Conservation (phyloP, 30 jellyfish, hydroid and myxozoan species). For the Turritopsis dohrnii region DNA sequence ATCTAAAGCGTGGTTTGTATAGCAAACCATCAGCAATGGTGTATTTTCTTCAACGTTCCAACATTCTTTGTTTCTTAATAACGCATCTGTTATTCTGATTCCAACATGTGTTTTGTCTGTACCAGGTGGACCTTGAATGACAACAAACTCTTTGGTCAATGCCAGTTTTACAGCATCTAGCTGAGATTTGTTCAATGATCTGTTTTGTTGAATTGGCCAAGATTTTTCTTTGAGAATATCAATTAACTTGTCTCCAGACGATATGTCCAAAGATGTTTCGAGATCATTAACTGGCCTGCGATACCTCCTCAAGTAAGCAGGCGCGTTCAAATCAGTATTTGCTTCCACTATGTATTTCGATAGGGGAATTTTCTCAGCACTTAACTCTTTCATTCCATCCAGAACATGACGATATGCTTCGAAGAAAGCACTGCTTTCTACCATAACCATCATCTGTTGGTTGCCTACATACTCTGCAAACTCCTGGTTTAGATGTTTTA, state of each 20-base stretch:
- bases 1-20: conserved; percentile 78
- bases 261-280: conserved; percentile 8
- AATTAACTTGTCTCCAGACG: neutral
- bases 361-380: conserved; percentile 35
- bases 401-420: conserved; percentile 64
- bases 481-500: conserved; percentile 20
- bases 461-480: neutral
- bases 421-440: conserved; percentile 57
- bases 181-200: neutral
- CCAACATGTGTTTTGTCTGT: conserved; percentile 74
- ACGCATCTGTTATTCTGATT: conserved; percentile 40
- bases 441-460: conserved; percentile 26
- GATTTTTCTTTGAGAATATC: neutral
- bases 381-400: conserved; percentile 31
- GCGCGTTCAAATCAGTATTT: conserved; percentile 6
- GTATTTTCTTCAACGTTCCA: conserved; percentile 11
- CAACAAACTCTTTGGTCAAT: conserved; percentile 8
- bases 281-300: neutral
- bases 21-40: conserved; percentile 53
- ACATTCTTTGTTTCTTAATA: conserved; percentile 18
- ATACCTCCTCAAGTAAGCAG: conserved; percentile 27
- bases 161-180: neutral
- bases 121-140: conserved; percentile 90
- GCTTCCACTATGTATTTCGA: conserved; percentile 39
- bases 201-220: neutral